These are phyloP conservation scores for Pygocentrus nattereri DNA, from an alignment of 2,797 vertebrate genomes.

Conservation along the genomic window DNA sequence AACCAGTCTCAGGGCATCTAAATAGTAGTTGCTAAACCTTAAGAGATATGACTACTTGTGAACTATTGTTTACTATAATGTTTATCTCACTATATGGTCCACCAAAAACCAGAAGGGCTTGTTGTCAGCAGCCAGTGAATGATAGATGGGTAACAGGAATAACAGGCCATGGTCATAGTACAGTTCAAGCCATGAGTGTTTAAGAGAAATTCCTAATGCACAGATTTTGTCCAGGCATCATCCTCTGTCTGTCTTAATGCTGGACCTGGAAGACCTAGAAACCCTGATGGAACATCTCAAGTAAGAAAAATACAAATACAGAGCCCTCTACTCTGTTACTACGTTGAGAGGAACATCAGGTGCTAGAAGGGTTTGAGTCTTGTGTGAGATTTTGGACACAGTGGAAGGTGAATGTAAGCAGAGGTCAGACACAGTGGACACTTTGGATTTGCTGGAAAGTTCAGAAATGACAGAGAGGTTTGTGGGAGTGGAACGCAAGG, in stretches of 20 bases:
- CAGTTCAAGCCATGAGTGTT: neutral
- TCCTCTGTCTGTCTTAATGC: neutral
- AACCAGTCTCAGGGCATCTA: too few species aligned
- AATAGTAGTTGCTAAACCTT: too few species aligned
- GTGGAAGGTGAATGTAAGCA: constrained; percentile 66
- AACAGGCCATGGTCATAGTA: neutral
- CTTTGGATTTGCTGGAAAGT: constrained; percentile 67
- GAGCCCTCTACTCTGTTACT: neutral
- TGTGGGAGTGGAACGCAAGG: constrained; percentile 54
- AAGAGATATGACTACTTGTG: too few species aligned
- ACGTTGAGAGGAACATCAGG: constrained; percentile 33
- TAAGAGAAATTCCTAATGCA: neutral
- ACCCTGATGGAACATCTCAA: neutral
- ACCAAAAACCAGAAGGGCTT: too few species aligned
- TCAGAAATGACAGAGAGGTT: constrained; percentile 63
- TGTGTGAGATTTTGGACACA: constrained; percentile 63
- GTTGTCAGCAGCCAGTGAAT: too few species aligned
- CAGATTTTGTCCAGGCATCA: neutral
- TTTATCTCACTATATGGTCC: too few species aligned
- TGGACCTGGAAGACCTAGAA: constrained; percentile 14
- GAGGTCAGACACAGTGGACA: constrained; percentile 69
- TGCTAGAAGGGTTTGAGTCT: constrained; percentile 49
- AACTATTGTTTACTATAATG: too few species aligned
- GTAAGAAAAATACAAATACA: constrained; percentile 30
- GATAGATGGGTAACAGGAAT: neutral